A percentile compares a stretch with the other conserved stretches of the same genome.
Evolutionary conservation across 2,113 vertebrate species (phyloP).

Genomic region (Alexandromys fortis): DNA sequence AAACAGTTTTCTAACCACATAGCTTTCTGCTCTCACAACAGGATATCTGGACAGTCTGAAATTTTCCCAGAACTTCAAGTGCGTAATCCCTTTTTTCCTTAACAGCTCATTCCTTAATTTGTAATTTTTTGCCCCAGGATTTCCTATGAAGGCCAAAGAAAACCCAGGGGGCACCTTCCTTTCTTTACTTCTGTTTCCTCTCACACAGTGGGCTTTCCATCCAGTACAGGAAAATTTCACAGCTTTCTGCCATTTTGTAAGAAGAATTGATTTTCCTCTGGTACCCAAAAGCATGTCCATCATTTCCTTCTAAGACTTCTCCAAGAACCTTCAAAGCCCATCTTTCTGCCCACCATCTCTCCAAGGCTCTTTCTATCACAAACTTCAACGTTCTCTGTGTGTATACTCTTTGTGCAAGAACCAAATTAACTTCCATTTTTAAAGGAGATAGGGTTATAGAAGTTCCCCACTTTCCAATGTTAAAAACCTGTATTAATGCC

Average conservation of each 20-base stretch:
- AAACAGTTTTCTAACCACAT: background rate
- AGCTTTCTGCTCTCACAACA: background rate
- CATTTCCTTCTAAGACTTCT: background rate
- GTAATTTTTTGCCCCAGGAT: background rate
- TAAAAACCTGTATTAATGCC: background rate
- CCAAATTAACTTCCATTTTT: background rate
- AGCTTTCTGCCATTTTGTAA: background rate
- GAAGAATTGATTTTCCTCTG: background rate
- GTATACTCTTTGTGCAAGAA: background rate
- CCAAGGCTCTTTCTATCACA: background rate
- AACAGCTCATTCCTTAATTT: background rate
- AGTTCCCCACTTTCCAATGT: background rate
- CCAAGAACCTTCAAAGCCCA: background rate
- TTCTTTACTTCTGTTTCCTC: background rate
- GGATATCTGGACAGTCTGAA: background rate
- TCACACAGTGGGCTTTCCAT: background rate
- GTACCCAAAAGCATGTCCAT: background rate
- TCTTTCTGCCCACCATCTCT: background rate
- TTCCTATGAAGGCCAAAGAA: background rate
- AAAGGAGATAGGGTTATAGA: background rate
- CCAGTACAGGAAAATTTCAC: background rate
- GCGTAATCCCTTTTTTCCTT: background rate
- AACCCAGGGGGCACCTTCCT: background rate
- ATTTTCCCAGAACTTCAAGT: background rate
- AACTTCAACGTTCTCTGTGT: background rate